These are phyloP conservation scores for Proisotoma minuta DNA, from an alignment of 2,888 invertebrate genomes.

Conservation along the genomic window DNA sequence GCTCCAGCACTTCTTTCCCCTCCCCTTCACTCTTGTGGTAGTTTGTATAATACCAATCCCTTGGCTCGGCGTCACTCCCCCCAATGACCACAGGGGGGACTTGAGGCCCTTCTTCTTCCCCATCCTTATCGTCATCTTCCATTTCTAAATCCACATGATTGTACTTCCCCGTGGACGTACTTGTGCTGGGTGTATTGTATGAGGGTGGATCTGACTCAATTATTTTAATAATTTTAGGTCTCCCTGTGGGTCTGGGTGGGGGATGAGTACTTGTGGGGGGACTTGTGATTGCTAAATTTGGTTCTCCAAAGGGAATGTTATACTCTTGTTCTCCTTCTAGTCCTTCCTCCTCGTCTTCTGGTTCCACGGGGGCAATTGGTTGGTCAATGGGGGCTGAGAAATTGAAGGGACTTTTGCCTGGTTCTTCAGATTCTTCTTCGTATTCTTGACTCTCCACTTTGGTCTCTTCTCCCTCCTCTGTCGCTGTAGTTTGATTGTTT, in stretches of 20 bases:
- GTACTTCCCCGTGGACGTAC: neutral
- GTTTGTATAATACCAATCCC: slow-evolving; percentile 75
- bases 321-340: neutral
- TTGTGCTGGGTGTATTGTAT: neutral
- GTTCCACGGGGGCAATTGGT: slow-evolving; percentile 4
- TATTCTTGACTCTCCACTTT: too few species aligned
- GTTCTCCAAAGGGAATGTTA: slow-evolving; percentile 12
- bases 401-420: slow-evolving; percentile 17
- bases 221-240: slow-evolving; percentile 44
- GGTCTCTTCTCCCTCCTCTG: too few species aligned
- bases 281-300: neutral
- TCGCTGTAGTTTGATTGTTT: too few species aligned
- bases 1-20: slow-evolving; percentile 39
- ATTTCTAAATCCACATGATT: neutral
- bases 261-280: slow-evolving; percentile 11
- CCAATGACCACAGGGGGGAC: slow-evolving; percentile 45
- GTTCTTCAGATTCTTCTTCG: slow-evolving; percentile 5
- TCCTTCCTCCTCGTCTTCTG: neutral
- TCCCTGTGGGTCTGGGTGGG: slow-evolving; percentile 34
- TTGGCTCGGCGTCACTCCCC: slow-evolving; percentile 35
- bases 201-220: slow-evolving; percentile 18
- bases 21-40: slow-evolving; percentile 60
- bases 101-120: slow-evolving; percentile 10
- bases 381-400: slow-evolving; percentile 44
- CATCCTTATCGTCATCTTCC: neutral